These are phyloP conservation scores for Oreamnos americanus DNA, from an alignment of 2,113 vertebrate species.

Conservation along the genomic window DNA sequence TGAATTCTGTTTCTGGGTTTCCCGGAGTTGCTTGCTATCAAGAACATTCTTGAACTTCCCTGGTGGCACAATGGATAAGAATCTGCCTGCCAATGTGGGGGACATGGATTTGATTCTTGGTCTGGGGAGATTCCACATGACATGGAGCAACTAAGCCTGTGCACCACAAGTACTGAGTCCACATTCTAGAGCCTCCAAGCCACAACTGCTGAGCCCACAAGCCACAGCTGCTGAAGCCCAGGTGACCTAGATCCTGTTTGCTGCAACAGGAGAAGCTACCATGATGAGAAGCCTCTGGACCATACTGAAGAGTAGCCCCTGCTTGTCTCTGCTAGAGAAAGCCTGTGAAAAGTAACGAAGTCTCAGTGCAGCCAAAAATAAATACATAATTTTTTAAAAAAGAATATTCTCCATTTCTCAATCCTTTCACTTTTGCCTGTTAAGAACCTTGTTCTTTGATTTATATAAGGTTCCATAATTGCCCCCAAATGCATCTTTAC, in stretches of 20 bases:
- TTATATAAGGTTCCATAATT: neutral
- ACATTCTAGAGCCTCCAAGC: neutral
- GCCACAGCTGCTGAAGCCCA: neutral
- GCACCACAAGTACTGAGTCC: neutral
- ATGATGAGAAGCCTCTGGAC: neutral
- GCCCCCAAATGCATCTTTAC: neutral
- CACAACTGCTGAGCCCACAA: fast-evolving
- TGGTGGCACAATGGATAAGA: neutral
- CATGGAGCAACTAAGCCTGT: neutral
- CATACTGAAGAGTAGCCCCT: neutral
- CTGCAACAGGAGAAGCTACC: neutral
- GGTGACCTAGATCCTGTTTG: neutral
- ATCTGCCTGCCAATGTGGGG: neutral
- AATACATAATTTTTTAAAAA: neutral
- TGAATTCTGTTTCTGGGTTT: neutral
- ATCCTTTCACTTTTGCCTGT: neutral
- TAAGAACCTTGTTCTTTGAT: neutral
- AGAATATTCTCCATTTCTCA: neutral
- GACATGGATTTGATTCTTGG: neutral
- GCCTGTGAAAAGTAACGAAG: neutral
- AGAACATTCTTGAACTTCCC: neutral
- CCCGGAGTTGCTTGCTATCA: neutral
- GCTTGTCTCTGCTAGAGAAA: neutral
- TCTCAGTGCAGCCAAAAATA: neutral
- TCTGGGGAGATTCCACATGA: neutral